Percentiles rank a stretch among this genome's conserved stretches.
These are phyloP conservation scores for Ostrea denselamellosa DNA, from an alignment of 1,140 invertebrate species.

Conservation along the genomic window DNA sequence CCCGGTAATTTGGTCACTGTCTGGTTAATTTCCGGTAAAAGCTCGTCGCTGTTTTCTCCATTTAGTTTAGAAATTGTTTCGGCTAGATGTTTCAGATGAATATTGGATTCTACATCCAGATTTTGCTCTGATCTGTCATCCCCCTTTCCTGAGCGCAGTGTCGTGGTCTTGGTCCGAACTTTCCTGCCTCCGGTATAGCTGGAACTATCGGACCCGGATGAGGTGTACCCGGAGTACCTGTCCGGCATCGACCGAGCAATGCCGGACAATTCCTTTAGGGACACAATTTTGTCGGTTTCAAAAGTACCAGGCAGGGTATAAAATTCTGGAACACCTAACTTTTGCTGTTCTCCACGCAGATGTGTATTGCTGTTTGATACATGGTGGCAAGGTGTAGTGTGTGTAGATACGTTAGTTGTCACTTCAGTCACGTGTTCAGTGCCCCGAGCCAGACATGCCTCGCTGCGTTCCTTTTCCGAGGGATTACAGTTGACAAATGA, in stretches of 20 bases:
- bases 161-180: conserved; percentile 49
- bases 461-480: background rate
- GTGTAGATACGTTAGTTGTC: conserved; percentile 11
- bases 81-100: conserved; percentile 35
- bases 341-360: background rate
- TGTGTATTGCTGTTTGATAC: conserved; percentile 32
- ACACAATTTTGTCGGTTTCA: conserved; percentile 49
- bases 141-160: conserved; percentile 39
- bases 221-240: conserved; percentile 49
- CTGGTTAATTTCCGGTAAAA: conserved; percentile 58
- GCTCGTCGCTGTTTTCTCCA: conserved; percentile 55
- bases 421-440: conserved; percentile 10
- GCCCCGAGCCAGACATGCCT: conserved; percentile 6
- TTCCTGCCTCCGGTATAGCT: conserved; percentile 54
- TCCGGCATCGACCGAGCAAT: conserved; percentile 49
- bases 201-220: conserved; percentile 50
- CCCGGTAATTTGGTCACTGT: conserved; percentile 55
- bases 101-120: conserved; percentile 33
- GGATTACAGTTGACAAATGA: conserved; percentile 25
- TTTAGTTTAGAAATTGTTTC: conserved; percentile 56
- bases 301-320: conserved; percentile 33
- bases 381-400: conserved; percentile 7
- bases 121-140: background rate
- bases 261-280: conserved; percentile 45
- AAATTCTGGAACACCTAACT: conserved; percentile 11